Base-by-base conservation (phyloP, 2,113 vertebrate genomes). In the Eudyptes chrysolophus region DNA sequence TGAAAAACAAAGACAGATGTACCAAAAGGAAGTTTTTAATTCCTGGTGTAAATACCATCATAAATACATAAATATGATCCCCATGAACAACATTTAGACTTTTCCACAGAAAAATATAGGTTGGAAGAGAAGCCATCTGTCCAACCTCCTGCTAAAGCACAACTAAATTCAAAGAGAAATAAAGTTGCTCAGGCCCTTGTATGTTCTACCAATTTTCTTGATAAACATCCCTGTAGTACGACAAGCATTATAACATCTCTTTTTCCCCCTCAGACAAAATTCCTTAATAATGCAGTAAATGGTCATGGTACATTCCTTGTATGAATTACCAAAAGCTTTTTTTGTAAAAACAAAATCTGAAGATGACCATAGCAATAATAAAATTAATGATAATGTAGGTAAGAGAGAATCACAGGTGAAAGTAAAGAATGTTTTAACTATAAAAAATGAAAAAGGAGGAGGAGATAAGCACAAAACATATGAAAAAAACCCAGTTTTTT, bases 401-500 rank as follows among this genome's bases (percentile, higher is more conserved):
- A 9, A 92, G 34, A 66, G 6, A 69, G 7, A 87, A 68, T 27
- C 16, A 29, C 2, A 66, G 74, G 16, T 42, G 14, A 44, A 76
- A 83, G 2, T 10, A 69, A 87, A 80, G 19, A 3, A 38, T 24
- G 1, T 24, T 86, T 89, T 60, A 77, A 69, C 6, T 16, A 30
- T 6, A 22, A 61, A 69, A 84, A 61, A 7, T 48, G 11, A 16
- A 77, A 81, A 82, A 65, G 2, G 2, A 5, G 2, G 32, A 65
- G 2, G 16, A 87, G 86, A 52, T 32, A 42, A 46, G 20, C 30
- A 54, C 19, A 54, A 49, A 80, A 44, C 32, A 32, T 7, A 36
- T 20, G 7, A 12, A 12, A 60, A 36, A 6, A 2, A 4, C 2
- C 0, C 10, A 13, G 4, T 3, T 74, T 79, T 80, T 49, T 3